phyloP scores from a whole-genome alignment of 2,888 invertebrate species.

The Drosophila pegasa region DNA sequence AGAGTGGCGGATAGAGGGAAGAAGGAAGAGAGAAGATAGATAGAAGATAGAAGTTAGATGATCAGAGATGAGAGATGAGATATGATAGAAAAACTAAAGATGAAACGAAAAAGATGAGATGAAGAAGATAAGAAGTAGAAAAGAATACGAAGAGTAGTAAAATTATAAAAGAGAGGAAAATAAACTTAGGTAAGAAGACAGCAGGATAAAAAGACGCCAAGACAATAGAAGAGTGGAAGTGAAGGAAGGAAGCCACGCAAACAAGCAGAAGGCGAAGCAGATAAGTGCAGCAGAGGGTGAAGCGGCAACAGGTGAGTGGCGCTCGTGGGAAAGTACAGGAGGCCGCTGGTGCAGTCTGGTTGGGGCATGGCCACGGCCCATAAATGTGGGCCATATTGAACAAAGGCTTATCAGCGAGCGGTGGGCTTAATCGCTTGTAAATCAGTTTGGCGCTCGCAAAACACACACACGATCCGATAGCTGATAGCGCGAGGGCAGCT shows the following conservation, averaged over 20 bases:
- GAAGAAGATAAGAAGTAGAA: too few species aligned
- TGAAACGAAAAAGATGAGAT: too few species aligned
- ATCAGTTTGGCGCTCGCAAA: constrained; percentile 48
- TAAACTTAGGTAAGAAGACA: too few species aligned
- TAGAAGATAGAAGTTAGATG: background rate
- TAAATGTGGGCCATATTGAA: constrained; percentile 15
- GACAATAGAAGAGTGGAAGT: too few species aligned
- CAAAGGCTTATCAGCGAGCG: constrained; percentile 15
- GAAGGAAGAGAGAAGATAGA: background rate
- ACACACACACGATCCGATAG: constrained; percentile 5
- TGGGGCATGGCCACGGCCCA: too few species aligned
- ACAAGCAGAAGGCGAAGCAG: background rate
- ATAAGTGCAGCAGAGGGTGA: background rate
- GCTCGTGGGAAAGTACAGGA: constrained; percentile 6
- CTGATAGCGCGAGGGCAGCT: background rate
- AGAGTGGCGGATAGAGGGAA: background rate
- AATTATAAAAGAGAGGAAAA: too few species aligned
- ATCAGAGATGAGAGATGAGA: too few species aligned
- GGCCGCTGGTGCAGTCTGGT: too few species aligned
- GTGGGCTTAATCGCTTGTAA: constrained; percentile 68
- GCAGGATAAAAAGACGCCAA: too few species aligned
- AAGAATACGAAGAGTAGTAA: too few species aligned
- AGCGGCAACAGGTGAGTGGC: background rate
- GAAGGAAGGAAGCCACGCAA: background rate
- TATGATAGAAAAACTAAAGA: too few species aligned